Evolutionary conservation across 2,113 vertebrate genomes (phyloP).

Genomic region (Camelus dromedarius): DNA sequence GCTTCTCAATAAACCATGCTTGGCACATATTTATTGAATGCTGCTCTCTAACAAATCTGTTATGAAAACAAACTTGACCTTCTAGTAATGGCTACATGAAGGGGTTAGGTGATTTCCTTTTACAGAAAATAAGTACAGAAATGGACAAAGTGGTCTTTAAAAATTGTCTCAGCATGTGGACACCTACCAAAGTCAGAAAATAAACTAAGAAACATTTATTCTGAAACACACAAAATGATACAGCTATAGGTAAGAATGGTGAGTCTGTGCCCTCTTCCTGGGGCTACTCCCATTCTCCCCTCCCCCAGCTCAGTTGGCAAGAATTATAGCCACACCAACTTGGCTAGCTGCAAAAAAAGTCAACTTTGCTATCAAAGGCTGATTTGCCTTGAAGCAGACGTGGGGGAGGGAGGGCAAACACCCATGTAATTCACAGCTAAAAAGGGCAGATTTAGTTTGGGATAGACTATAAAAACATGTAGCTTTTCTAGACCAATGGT

Average conservation of each 20-base stretch:
- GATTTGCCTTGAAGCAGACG: not conserved
- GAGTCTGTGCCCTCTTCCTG: not conserved
- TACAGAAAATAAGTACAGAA: not conserved
- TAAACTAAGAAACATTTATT: not conserved
- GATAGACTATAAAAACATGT: not conserved
- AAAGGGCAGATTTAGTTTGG: not conserved
- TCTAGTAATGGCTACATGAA: not conserved
- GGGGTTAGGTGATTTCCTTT: not conserved
- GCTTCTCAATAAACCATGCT: not conserved
- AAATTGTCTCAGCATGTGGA: not conserved
- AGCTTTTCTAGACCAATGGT: not conserved
- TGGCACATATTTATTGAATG: not conserved
- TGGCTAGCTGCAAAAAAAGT: not conserved
- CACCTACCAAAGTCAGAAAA: constrained; percentile 28
- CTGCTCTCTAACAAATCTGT: not conserved
- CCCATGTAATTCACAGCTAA: not conserved
- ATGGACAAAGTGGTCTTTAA: not conserved
- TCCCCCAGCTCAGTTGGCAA: not conserved
- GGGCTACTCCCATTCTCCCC: not conserved
- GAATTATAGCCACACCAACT: not conserved
- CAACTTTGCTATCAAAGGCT: not conserved
- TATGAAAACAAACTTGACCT: constrained; percentile 12
- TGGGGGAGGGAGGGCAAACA: not conserved
- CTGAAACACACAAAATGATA: not conserved
- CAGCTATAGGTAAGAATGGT: not conserved